phyloP scores from a whole-genome alignment of 1,140 invertebrate genomes.

The Bombus superbus region DNA sequence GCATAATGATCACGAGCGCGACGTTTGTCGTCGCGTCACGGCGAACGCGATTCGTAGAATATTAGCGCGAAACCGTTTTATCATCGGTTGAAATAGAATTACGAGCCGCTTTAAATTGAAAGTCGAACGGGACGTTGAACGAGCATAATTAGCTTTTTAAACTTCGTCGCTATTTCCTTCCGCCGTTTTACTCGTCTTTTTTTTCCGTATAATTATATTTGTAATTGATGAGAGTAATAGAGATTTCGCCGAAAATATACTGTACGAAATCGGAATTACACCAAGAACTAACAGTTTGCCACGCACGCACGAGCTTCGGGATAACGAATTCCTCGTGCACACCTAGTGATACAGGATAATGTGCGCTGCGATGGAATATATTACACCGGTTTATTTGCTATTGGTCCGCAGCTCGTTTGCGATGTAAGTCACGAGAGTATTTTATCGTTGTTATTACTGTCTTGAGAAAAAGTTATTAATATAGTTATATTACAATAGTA shows the following conservation, averaged over 20 bases:
- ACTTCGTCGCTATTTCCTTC: neutral
- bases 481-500: too few relatives aligned
- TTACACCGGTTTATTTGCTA: neutral
- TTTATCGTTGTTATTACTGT: neutral
- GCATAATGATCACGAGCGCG: conserved; percentile 31
- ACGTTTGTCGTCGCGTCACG: conserved; percentile 1
- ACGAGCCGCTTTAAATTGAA: conserved; percentile 21
- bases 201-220: neutral
- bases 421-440: neutral
- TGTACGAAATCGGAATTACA: neutral
- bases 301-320: neutral
- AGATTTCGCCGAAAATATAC: neutral
- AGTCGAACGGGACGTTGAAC: conserved; percentile 2
- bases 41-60: neutral
- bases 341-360: neutral
- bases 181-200: neutral
- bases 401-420: too few relatives aligned
- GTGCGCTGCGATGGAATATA: neutral
- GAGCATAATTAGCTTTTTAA: conserved; percentile 20
- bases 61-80: neutral
- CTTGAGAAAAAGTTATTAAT: too few relatives aligned
- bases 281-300: neutral
- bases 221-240: neutral
- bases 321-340: neutral
- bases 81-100: conserved; percentile 23